phyloP scores from a whole-genome alignment of 2,888 invertebrate genomes.

The Volucella bombylans region DNA sequence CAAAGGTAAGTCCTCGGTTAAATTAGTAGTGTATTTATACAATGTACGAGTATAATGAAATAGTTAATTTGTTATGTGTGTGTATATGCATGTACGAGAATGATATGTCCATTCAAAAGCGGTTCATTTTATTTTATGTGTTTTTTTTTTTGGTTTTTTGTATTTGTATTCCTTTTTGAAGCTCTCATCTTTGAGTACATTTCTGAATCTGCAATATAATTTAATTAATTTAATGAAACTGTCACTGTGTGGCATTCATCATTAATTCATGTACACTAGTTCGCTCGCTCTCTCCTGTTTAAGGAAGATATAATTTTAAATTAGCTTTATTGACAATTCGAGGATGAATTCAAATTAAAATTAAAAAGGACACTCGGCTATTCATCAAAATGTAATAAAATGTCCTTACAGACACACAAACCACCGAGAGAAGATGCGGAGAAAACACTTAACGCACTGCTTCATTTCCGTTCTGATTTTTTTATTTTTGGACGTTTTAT shows the following conservation, averaged over 20 bases:
- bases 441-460: constrained; percentile 71
- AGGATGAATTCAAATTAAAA: constrained; percentile 73
- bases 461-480: constrained; percentile 56
- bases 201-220: constrained; percentile 68
- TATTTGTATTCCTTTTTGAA: background rate
- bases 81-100: no score
- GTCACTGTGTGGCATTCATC: constrained; percentile 72
- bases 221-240: constrained; percentile 73
- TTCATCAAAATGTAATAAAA: constrained; percentile 73
- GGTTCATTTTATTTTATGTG: no score
- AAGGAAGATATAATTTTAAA: constrained; percentile 69
- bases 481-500: constrained; percentile 46
- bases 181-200: constrained; percentile 21
- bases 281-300: constrained; percentile 15
- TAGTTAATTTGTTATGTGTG: constrained; percentile 6
- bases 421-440: constrained; percentile 39
- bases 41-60: background rate
- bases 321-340: constrained; percentile 73
- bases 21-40: background rate
- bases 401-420: constrained; percentile 58
- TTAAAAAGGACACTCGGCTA: constrained; percentile 69
- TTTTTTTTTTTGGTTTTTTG: constrained; percentile 16
- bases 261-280: constrained; percentile 67
- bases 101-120: constrained; percentile 34
- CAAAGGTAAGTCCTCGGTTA: constrained; percentile 83